Percentiles rank a stretch among this genome's conserved stretches.
Evolutionary conservation across 2,797 vertebrate genomes (phyloP).

Genomic region (Parambassis ranga): DNA sequence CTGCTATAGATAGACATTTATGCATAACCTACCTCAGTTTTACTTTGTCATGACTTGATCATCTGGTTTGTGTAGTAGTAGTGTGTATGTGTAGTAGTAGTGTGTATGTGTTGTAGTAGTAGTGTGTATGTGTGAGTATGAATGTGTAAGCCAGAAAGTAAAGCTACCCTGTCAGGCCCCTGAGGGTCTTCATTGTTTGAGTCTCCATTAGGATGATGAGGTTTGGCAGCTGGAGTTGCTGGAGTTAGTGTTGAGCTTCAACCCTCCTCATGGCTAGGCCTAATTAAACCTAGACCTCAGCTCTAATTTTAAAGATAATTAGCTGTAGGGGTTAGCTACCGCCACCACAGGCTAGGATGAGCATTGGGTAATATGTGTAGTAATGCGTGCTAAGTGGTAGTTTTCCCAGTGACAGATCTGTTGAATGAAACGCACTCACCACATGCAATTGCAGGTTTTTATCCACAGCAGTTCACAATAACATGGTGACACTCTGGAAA

Average conservation of each 20-base stretch:
- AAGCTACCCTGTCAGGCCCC: constrained; percentile 64
- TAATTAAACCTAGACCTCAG: constrained; percentile 80
- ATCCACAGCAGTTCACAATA: constrained; percentile 18
- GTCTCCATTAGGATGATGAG: constrained; percentile 82
- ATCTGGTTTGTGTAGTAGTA: constrained; percentile 4
- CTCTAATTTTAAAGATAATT: constrained; percentile 76
- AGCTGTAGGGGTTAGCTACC: constrained; percentile 63
- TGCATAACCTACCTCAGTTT: constrained; percentile 21
- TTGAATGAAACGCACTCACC: constrained; percentile 33
- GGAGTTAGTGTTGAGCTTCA: constrained; percentile 69
- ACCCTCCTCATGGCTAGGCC: constrained; percentile 67
- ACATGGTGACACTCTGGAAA: constrained; percentile 1
- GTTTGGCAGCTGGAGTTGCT: constrained; percentile 78
- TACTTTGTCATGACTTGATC: constrained; percentile 31
- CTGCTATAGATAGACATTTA: constrained; percentile 12
- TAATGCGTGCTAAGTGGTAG: constrained; percentile 51
- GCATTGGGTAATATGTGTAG: constrained; percentile 36
- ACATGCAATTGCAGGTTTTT: constrained; percentile 28
- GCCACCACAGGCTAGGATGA: constrained; percentile 36
- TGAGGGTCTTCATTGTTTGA: constrained; percentile 69
- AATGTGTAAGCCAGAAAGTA: constrained; percentile 38
- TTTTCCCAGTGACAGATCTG: constrained; percentile 23
- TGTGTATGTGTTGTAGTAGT: neutral
- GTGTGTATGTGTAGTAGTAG: neutral
- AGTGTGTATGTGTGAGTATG: neutral